Evolutionary conservation across 2,888 invertebrate genomes (phyloP).

Genomic region (Hirtodrosophila histrioides): DNA sequence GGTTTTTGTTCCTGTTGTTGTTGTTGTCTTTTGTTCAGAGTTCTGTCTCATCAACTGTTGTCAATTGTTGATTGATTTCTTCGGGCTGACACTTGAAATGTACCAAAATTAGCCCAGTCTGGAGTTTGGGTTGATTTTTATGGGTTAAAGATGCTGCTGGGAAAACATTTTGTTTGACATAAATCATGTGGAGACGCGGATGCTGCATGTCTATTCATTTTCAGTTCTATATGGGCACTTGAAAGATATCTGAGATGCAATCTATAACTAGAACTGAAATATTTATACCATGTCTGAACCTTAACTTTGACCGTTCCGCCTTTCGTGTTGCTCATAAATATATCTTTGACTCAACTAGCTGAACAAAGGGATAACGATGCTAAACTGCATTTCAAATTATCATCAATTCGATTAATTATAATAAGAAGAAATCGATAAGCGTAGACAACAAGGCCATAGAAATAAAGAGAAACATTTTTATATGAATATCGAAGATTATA

Average conservation of each 20-base stretch:
- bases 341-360: background rate
- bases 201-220: background rate
- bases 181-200: conserved; percentile 26
- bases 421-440: conserved; percentile 31
- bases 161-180: conserved; percentile 38
- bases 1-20: conserved; percentile 16
- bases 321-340: too few relatives aligned
- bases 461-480: background rate
- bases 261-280: conserved; percentile 5
- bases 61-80: conserved; percentile 73
- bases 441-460: background rate
- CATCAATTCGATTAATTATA: conserved; percentile 20
- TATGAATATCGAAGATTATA: background rate
- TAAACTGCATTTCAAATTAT: conserved; percentile 1
- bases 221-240: conserved; percentile 18
- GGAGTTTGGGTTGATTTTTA: conserved; percentile 29
- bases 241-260: conserved; percentile 10
- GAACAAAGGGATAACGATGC: conserved; percentile 12
- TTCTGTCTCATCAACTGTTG: conserved; percentile 54
- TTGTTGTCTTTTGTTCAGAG: conserved; percentile 28
- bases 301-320: background rate
- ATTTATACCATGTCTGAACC: background rate
- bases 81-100: conserved; percentile 58
- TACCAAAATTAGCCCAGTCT: conserved; percentile 55
- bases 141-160: conserved; percentile 27